Percentiles rank a stretch among this genome's conserved stretches.
Conservation (phyloP, 2,888 invertebrate species). For the Drosophila demipolita region DNA sequence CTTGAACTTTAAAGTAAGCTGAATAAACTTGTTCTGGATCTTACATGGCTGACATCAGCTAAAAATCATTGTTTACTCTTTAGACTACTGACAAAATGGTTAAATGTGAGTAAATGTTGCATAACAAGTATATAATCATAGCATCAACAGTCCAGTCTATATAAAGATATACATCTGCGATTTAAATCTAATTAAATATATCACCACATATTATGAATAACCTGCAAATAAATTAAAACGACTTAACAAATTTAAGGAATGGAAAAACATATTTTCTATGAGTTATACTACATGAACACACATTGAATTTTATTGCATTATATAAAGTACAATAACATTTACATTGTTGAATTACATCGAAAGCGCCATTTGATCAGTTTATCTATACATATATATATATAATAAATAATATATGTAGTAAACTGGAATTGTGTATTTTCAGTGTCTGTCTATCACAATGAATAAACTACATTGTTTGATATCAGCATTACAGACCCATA, state of each 20-base stretch:
- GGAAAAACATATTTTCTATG: background rate
- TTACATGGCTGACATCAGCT: background rate
- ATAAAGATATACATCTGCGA: background rate
- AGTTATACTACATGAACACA: constrained; percentile 74
- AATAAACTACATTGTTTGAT: constrained; percentile 65
- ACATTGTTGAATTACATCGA: constrained; percentile 62
- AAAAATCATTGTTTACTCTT: background rate
- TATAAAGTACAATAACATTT: constrained; percentile 76
- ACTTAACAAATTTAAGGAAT: no score
- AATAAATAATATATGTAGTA: constrained; percentile 17
- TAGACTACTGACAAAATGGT: background rate
- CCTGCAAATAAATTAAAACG: no score
- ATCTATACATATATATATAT: constrained; percentile 14
- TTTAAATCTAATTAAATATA: no score
- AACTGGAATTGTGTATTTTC: constrained; percentile 58
- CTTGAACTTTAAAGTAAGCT: background rate
- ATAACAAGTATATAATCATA: background rate
- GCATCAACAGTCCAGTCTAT: background rate
- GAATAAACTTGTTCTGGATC: background rate
- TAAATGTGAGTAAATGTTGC: no score
- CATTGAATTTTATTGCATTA: constrained; percentile 70
- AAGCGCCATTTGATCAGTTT: constrained; percentile 55
- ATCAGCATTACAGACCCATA: constrained; percentile 38
- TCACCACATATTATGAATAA: no score
- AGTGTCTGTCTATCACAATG: constrained; percentile 72